phyloP scores from a whole-genome alignment of 2,888 invertebrate genomes.

The Thecocarcelia acutangulata region DNA sequence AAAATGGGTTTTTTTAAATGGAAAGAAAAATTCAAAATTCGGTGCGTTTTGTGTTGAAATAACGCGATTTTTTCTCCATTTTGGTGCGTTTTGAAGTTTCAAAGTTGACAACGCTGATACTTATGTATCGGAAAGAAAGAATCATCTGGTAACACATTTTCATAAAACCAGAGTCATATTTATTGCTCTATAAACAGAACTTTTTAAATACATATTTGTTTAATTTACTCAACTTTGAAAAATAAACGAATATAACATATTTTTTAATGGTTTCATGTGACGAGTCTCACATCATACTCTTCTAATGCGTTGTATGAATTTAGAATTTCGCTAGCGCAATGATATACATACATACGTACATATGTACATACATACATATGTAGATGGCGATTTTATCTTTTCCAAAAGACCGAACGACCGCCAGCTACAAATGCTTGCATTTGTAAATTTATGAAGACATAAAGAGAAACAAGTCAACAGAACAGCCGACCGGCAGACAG shows the following conservation, averaged over 20 bases:
- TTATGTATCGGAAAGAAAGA: conserved; percentile 2
- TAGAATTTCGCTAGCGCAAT: conserved; percentile 14
- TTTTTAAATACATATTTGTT: conserved; percentile 15
- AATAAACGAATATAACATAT: background rate
- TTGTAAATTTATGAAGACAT: conserved; percentile 46
- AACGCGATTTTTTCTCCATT: too few relatives aligned
- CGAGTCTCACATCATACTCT: conserved; percentile 26
- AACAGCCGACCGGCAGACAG: background rate
- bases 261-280: conserved; percentile 23
- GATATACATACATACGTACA: background rate
- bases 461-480: conserved; percentile 29
- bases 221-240: conserved; percentile 34
- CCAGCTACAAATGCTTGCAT: conserved; percentile 14
- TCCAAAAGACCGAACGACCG: conserved; percentile 38
- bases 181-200: conserved; percentile 49
- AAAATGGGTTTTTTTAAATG: too few relatives aligned
- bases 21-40: too few relatives aligned
- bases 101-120: conserved; percentile 35
- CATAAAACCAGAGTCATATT: conserved; percentile 31
- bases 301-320: conserved; percentile 21
- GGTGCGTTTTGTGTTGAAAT: too few relatives aligned
- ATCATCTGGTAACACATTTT: background rate
- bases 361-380: background rate
- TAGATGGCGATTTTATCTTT: conserved; percentile 48
- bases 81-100: too few relatives aligned